phyloP scores from a whole-genome alignment of 2,113 vertebrate species.

The Prolemur simus region DNA sequence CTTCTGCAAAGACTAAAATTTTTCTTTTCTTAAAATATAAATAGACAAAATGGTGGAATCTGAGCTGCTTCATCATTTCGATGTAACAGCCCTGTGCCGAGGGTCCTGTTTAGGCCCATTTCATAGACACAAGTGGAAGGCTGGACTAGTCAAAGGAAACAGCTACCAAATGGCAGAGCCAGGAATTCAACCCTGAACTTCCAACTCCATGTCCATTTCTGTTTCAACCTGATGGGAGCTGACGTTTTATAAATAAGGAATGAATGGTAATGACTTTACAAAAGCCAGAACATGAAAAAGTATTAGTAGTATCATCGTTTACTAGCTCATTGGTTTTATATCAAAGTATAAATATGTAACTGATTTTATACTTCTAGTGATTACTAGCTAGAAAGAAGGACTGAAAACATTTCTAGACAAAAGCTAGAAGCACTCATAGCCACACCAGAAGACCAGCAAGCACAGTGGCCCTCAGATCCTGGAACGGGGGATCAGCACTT shows the following conservation, averaged over 20 bases:
- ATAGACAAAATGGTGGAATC: not conserved
- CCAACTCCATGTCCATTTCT: not conserved
- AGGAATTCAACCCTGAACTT: not conserved
- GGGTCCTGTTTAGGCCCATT: not conserved
- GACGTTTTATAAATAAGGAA: not conserved
- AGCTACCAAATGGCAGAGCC: not conserved
- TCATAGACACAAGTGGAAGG: not conserved
- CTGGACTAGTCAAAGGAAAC: not conserved
- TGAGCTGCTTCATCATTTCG: not conserved
- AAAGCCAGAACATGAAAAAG: not conserved
- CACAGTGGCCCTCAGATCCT: fast-evolving
- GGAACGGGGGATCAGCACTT: fast-evolving
- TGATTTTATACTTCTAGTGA: not conserved
- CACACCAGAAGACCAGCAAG: not conserved
- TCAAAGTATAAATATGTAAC: not conserved
- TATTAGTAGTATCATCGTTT: not conserved
- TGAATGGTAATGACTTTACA: not conserved
- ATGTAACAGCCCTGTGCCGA: not conserved
- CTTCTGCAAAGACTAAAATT: not conserved
- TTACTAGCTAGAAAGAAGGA: not conserved
- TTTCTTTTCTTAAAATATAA: not conserved
- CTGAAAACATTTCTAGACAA: not conserved
- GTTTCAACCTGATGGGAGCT: not conserved
- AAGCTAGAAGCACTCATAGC: not conserved
- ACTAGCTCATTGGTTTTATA: not conserved